These are phyloP conservation scores for Apis cerana DNA, from an alignment of 1,140 invertebrate species.

Conservation along the genomic window DNA sequence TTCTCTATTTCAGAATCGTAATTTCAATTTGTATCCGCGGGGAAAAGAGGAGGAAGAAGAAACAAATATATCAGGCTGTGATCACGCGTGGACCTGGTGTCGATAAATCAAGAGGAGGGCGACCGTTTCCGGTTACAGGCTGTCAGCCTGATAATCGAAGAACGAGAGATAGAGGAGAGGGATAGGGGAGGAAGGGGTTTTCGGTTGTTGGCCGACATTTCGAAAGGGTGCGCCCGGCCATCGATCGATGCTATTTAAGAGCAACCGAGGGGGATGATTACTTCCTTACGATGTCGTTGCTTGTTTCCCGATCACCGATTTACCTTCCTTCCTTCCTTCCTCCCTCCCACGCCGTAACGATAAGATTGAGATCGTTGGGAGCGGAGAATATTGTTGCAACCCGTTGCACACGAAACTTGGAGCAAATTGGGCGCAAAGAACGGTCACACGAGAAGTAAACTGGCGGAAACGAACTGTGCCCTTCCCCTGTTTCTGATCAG, in stretches of 20 bases:
- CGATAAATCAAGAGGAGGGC: slow-evolving; percentile 22
- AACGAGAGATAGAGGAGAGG: background rate
- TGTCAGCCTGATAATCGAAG: slow-evolving; percentile 30
- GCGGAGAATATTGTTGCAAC: slow-evolving; percentile 46
- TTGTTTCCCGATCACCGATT: slow-evolving; percentile 46
- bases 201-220: slow-evolving; percentile 58
- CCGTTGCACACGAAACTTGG: background rate
- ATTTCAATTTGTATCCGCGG: too few species aligned
- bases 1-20: too few species aligned
- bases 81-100: slow-evolving; percentile 4
- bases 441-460: background rate
- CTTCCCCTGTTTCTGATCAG: background rate
- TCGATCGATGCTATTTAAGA: slow-evolving; percentile 54
- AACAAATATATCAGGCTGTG: background rate
- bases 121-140: slow-evolving; percentile 26
- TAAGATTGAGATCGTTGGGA: slow-evolving; percentile 58
- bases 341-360: slow-evolving; percentile 47
- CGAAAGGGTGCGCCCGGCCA: slow-evolving; percentile 44
- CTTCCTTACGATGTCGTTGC: slow-evolving; percentile 49
- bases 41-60: background rate
- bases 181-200: slow-evolving; percentile 25
- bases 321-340: slow-evolving; percentile 20
- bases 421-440: slow-evolving; percentile 32
- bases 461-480: background rate
- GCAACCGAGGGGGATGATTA: slow-evolving; percentile 48